Base-by-base conservation (phyloP, 2,797 vertebrate genomes). In the Caiman crocodilus region DNA sequence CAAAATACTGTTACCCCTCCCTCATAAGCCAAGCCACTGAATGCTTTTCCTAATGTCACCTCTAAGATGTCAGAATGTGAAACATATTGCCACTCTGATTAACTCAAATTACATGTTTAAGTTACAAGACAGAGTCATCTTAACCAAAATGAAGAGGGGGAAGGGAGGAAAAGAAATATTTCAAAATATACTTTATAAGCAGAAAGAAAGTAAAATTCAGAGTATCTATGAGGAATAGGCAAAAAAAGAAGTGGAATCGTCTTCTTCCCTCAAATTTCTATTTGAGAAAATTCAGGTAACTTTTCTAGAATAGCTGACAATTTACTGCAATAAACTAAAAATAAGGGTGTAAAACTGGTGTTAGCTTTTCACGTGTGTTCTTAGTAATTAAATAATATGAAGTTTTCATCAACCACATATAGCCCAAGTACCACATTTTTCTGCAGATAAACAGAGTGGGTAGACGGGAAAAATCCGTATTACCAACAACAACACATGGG, bases 11-110 rank as follows among this genome's bases (percentile, higher is more conserved):
- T 50, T 50, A 50, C 11, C 42, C 42, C 18, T 32, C 65, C 30
- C 21, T 18, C 20, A 67, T 21, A 50, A 18, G 65, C 21, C 18
- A 67, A 32, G 79, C 57, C 79, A 26, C 21, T 65, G 65, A 11
- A 14, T 1, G 3, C 25, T 59, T 79, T 57, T 59, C 63, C 26
- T 21, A 28, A 42, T 69, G 21, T 67, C 74, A 2, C 18, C 74
- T 67, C 28, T n/a, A 12, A 30, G 65, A 67, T 30, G 9, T 42
- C 58, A 81, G 56, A 58, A 79, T 10, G 63, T 21, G 42, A 14
- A 50, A n/a, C 0, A 1, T 35, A 6, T 18, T 5, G 25, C 14
- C 28, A 56, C 11, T 0, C 2, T n/a, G 20, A 28, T 56, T 87
- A 73, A 58, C 6, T 20, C 6, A 4, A 17, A 58, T 1, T 17